These are phyloP conservation scores for Limnephilus auricula DNA, from an alignment of 2,888 invertebrate genomes.

Conservation along the genomic window DNA sequence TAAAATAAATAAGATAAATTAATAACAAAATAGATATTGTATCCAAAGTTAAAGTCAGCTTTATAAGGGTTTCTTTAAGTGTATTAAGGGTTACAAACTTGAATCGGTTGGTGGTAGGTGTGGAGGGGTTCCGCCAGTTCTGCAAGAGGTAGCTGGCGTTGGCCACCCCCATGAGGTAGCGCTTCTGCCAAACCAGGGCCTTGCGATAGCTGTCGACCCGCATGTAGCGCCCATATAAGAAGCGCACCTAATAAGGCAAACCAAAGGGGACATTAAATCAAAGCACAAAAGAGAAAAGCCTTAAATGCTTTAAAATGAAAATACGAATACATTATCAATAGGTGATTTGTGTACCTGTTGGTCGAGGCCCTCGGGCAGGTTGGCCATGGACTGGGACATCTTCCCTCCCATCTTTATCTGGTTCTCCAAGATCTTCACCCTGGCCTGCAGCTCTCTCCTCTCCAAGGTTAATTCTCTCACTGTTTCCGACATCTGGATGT, in stretches of 20 bases:
- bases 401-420: slow-evolving; percentile 65
- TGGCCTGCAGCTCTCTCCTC: slow-evolving; percentile 72
- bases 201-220: slow-evolving; percentile 91
- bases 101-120: slow-evolving; percentile 69
- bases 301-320: neutral
- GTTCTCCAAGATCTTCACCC: slow-evolving; percentile 73
- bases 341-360: slow-evolving; percentile 64
- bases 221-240: slow-evolving; percentile 79
- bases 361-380: slow-evolving; percentile 67
- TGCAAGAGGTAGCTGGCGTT: slow-evolving; percentile 77
- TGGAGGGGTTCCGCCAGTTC: slow-evolving; percentile 70
- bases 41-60: neutral
- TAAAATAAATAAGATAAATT: slow-evolving; percentile 69
- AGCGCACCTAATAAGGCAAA: slow-evolving; percentile 72
- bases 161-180: slow-evolving; percentile 86
- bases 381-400: slow-evolving; percentile 58
- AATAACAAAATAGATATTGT: neutral
- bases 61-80: neutral
- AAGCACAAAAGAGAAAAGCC: neutral
- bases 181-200: slow-evolving; percentile 93
- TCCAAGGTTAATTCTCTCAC: slow-evolving; percentile 69
- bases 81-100: slow-evolving; percentile 66
- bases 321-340: slow-evolving; percentile 21
- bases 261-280: slow-evolving; percentile 15
- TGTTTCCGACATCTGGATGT: slow-evolving; percentile 74